Evolutionary conservation across 2,797 vertebrate genomes (phyloP).

Genomic region (Gallirallus australis): DNA sequence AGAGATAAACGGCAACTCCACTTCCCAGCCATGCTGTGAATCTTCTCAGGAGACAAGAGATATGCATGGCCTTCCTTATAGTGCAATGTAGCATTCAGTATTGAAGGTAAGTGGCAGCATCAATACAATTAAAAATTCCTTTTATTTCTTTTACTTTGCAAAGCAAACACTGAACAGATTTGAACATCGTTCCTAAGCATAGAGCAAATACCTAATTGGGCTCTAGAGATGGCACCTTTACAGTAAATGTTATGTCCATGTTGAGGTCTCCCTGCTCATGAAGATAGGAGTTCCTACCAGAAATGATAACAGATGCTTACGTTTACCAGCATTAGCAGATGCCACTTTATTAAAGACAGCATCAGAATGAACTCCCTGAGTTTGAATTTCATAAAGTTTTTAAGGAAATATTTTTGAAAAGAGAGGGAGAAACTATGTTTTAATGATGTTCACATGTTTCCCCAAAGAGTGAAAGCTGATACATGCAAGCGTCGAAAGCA

Average conservation of each 20-base stretch:
- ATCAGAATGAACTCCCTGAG: conserved; percentile 4
- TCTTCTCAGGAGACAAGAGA: not conserved
- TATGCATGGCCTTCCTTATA: not conserved
- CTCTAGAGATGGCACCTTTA: not conserved
- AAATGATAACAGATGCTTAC: not conserved
- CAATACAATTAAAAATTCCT: not conserved
- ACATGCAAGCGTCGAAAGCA: conserved; percentile 69
- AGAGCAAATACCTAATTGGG: not conserved
- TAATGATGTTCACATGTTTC: conserved; percentile 79
- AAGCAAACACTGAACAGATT: not conserved
- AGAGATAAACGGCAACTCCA: not conserved
- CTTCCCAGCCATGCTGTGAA: not conserved
- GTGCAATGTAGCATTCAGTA: not conserved
- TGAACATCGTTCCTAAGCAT: not conserved
- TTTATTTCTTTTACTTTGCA: not conserved
- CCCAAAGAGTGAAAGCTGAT: conserved; percentile 74
- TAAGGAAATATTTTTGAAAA: conserved; percentile 68
- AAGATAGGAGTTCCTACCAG: not conserved
- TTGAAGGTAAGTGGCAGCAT: not conserved
- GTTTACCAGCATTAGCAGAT: conserved; percentile 23
- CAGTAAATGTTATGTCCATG: not conserved
- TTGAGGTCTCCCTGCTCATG: not conserved
- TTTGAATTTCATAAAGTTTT: conserved; percentile 72
- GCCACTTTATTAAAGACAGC: conserved; percentile 67
- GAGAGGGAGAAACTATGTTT: conserved; percentile 62